Base-by-base conservation (phyloP, 2,113 vertebrate genomes). In the Dendropsophus ebraccatus region DNA sequence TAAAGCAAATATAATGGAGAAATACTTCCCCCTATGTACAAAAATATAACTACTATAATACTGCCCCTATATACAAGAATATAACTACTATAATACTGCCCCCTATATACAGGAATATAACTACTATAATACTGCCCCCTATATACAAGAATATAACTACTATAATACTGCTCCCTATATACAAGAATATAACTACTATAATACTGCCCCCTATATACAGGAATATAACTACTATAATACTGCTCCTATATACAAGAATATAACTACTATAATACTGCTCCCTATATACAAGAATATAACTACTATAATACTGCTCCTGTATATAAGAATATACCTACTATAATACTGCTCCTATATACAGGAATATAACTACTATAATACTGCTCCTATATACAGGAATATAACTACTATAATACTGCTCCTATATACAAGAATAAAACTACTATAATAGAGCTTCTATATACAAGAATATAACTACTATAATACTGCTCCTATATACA, bases 401-500 rank as follows among this genome's bases (percentile, higher is more conserved):
- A 41, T 41, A 41, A 41, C 41, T 41, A 41, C 41, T 41, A 41
- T 41, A 41, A 69, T 69, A 69, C 65, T 69, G 30, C 30, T 6
- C 30, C 30, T 35, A 69, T 69, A 14, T 69, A 32, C 65, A 69
- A 69, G 60, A 69, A 69, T 69, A 69, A 17, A 69, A 69, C 65
- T 69, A 35, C 65, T 69, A 69, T 69, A 69, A 69, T 69, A 69
- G 28, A 32, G 65, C 65, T 4, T 25, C 65, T 35, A 69, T 69
- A 16, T 69, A 69, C 30, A 69, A 35, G 65, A 69, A 69, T 69
- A 37, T 69, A 69, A 69, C 65, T 69, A 35, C 32, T 69, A 69
- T 69, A 69, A 69, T 69, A 69, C 65, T 69, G 30, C 25, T 30
- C 65, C 65, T 69, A 69, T 69, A 14, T 69, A 69, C 65, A 69